phyloP scores from a whole-genome alignment of 1,140 invertebrate species.

The Papilio xuthus region DNA sequence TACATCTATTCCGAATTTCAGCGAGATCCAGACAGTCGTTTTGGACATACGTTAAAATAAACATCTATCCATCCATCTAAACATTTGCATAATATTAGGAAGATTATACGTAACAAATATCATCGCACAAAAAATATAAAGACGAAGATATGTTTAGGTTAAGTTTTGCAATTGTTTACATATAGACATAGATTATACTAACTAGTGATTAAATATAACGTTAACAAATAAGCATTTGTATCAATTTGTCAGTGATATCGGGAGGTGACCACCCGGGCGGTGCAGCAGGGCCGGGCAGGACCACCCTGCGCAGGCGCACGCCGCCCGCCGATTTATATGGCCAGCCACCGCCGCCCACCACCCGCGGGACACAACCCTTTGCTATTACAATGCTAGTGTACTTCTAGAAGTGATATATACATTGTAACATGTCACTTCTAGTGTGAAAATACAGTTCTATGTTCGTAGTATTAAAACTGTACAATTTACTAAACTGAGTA shows the following conservation, averaged over 20 bases:
- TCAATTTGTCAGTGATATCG: conserved; percentile 30
- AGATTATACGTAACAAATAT: no score
- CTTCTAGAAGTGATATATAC: background rate
- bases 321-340: conserved; percentile 51
- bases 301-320: conserved; percentile 51
- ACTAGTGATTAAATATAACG: background rate
- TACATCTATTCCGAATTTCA: no score
- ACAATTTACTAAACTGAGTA: no score
- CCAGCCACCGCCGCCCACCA: conserved; percentile 31
- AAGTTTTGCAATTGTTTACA: background rate
- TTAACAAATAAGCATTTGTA: conserved; percentile 23
- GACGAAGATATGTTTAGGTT: background rate
- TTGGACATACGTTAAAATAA: no score
- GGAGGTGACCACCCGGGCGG: conserved; percentile 31
- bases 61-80: no score
- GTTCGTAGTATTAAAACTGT: no score
- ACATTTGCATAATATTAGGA: no score
- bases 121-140: no score
- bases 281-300: conserved; percentile 38
- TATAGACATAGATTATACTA: background rate
- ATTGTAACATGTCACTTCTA: no score
- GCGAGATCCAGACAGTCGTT: no score
- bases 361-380: conserved; percentile 15
- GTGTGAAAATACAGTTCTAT: no score
- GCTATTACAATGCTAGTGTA: background rate